Evolutionary conservation across 1,140 invertebrate genomes (phyloP).

Genomic region (Bombus fervidus): DNA sequence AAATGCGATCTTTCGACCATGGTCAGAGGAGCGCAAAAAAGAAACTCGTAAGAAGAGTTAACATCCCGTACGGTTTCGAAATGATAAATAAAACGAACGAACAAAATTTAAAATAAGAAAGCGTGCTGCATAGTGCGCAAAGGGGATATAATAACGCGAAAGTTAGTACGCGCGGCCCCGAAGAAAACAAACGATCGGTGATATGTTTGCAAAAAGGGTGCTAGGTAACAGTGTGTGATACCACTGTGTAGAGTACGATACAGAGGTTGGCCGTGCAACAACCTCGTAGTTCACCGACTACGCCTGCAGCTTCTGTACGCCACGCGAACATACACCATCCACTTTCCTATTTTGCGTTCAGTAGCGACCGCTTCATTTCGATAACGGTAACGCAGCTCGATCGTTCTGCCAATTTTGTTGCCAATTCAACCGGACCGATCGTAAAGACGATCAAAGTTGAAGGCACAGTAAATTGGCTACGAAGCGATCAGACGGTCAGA

Average conservation of each 20-base stretch:
- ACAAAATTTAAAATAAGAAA: not conserved
- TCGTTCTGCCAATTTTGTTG: slow-evolving; percentile 18
- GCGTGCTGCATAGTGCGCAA: not conserved
- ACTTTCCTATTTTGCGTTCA: slow-evolving; percentile 52
- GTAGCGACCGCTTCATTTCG: slow-evolving; percentile 39
- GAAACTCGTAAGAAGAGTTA: not conserved
- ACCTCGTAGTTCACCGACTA: slow-evolving; percentile 40
- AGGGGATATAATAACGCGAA: slow-evolving; percentile 41
- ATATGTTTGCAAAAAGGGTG: slow-evolving; percentile 59
- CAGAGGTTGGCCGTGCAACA: slow-evolving; percentile 50
- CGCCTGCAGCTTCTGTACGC: slow-evolving; percentile 56
- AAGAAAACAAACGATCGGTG: not conserved
- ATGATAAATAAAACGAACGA: not conserved
- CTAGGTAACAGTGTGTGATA: slow-evolving; percentile 9
- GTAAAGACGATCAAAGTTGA: not conserved
- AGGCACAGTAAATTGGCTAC: not conserved
- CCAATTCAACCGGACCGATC: not conserved
- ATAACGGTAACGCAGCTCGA: slow-evolving; percentile 49
- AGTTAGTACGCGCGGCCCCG: slow-evolving; percentile 47
- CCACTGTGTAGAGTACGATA: slow-evolving; percentile 35
- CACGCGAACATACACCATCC: slow-evolving; percentile 43
- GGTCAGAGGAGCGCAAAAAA: not conserved
- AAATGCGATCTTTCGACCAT: not conserved
- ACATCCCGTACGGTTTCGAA: not conserved
- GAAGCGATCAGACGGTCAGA: not conserved